Base-by-base conservation (phyloP, 2,888 invertebrate genomes). In the Holacanthella duospinosa region DNA sequence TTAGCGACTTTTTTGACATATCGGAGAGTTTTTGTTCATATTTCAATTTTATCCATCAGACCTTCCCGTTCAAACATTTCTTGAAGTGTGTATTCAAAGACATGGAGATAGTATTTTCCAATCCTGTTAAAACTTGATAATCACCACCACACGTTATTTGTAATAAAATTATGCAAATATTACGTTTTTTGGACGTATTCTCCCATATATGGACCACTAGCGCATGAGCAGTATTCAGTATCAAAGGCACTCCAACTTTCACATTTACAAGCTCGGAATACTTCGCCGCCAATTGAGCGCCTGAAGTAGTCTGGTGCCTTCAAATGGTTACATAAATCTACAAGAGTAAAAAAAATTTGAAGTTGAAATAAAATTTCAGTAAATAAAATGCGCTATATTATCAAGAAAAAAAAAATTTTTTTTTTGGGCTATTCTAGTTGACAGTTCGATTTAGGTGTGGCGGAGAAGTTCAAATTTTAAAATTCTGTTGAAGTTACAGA, bases 251-350 rank as follows among this genome's bases (percentile, higher is more conserved):
- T 36, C 61, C 65, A 64, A n/a, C 63, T 63, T 27, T 67, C 58
- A 54, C 68, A 68, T 59, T 66, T 61, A 43, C 68, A 68, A 2
- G 64, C 68, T 19, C 60, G 58, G 19, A 36, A 36, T 36, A 36
- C 16, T 36, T 36, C 36, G 6, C 36, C 53, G 19, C 28, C 61
- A 12, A 69, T 64, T 9, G 67, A 69, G 27, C 59, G 57, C 0
- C 43, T 59, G 58, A 65, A 69, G 44, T 65, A 68, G 19, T 62
- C 55, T 44, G 66, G 57, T 2, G 69, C 62, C 26, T 59, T 55
- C 1, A 61, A 29, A 29, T 69, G 67, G 43, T 63, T 66, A 28
- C 67, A 69, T 19, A 64, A 61, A 21, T 65, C 67, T 65, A n/a
- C 27, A 59, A 27, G n/a, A n/a, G n/a, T n/a, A n/a, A n/a, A n/a